Evolutionary conservation across 2,113 vertebrate genomes (phyloP), one percentile per base, ranked within the genome.

Genomic region (Scortum barcoo): DNA sequence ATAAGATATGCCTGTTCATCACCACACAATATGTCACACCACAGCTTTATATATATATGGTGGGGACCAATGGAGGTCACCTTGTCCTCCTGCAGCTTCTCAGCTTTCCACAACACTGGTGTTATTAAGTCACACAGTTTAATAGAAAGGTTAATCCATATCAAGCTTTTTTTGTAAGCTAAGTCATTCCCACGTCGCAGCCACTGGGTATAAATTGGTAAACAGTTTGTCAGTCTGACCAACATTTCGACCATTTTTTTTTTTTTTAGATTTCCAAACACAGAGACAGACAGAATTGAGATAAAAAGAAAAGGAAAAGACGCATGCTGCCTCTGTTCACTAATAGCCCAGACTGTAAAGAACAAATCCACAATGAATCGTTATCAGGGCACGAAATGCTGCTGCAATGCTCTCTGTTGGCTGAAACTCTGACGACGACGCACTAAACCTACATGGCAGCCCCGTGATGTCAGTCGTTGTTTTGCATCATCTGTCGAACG

Each of bases 401-500:
- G 36, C 16, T 38, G 26, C 51, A 7, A 9, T 51, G 3, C 30
- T 72, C 7, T 36, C 53, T 9, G 2, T 38, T 58, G 42, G 7
- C 16, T 26, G 20, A 57, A 48, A 63, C 50, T 53, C 51, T 19
- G 30, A n/a, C n/a, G n/a, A n/a, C 30, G 78, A 24, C 6, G n/a
- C 4, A 22, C 33, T 20, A 36, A 58, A 30, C 42, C 53, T n/a
- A 5, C n/a, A n/a, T 28, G 11, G 38, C 19, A 58, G 13, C 10
- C 7, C 20, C n/a, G 56, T 26, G 54, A 68, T 69, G 42, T 77
- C 67, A 54, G 36, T 10, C 14, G 22, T 17, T 36, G 46, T 24
- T 84, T 60, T 33, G 69, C 42, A 46, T 66, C 30, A 36, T 72
- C 19, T 56, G 33, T 72, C 13, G 28, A 28, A 72, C 4, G 78